Base-by-base conservation (phyloP, 2,888 invertebrate genomes). In the Caradrina kadenii region DNA sequence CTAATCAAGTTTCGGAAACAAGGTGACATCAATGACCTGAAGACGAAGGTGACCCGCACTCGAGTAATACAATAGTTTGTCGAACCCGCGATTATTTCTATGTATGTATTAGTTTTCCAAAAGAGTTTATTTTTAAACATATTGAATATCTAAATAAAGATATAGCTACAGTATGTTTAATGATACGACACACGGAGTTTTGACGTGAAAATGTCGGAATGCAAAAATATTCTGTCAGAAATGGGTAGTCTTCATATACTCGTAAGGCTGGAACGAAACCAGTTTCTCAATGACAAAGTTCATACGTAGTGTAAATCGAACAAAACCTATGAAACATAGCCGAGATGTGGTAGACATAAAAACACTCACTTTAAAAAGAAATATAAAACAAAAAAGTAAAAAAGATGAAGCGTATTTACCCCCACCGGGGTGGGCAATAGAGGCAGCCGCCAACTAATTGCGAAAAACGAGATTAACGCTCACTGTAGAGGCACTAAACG, bases 401-500 rank as follows among this genome's bases (percentile, higher is more conserved):
- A 91, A 91, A 89, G 85, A 88, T 87, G 87, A 86, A 87, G 86
- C 85, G 89, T 90, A 90, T 92, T 93, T 88, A 91, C 90, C 88
- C 87, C 86, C 83, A 70, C 87, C 80, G 87, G 87, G 90, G 89
- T 87, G 88, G 89, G 90, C 89, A 91, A 92, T 90, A 92, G 88
- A 91, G 87, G 90, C 90, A 88, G 90, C 90, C 89, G 91, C 89
- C 89, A 89, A 93, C 93, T 94, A 94, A 95, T 94, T 93, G 94
- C 92, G 91, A 92, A 91, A 93, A 94, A 94, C 93, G 89, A 93
- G 94, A 94, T 94, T 94, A 94, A 93, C 93, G 92, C 93, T 89
- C 90, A 90, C 90, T 88, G 90, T 90, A 91, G 87, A 90, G 89
- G 89, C 91, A 92, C 91, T 93, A 92, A 93, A 93, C 90, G 89